phyloP scores from a whole-genome alignment of 2,797 vertebrate genomes.

The Streptopelia turtur region DNA sequence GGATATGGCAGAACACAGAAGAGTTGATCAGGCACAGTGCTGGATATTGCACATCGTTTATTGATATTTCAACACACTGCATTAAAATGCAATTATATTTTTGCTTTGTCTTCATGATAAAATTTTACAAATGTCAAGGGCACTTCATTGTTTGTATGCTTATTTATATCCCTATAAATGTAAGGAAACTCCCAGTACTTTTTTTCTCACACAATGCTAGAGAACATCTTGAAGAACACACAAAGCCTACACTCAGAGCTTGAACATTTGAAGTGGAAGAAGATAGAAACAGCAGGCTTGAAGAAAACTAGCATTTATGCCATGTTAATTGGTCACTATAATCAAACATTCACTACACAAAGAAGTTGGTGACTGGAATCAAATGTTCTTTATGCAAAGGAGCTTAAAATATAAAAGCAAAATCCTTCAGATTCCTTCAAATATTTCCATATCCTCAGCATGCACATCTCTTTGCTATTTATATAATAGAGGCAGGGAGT shows the following conservation, averaged over 20 bases:
- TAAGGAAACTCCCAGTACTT: neutral
- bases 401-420: neutral
- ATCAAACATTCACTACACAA: neutral
- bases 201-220: neutral
- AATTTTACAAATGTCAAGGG: neutral
- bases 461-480: neutral
- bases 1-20: neutral
- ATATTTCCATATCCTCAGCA: neutral
- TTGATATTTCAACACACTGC: neutral
- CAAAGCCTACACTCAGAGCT: neutral
- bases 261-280: neutral
- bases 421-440: neutral
- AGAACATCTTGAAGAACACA: neutral
- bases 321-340: neutral
- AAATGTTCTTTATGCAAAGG: neutral
- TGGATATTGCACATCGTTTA: neutral
- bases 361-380: neutral
- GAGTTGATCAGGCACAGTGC: fast-evolving
- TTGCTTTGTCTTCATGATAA: neutral
- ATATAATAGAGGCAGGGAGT: neutral
- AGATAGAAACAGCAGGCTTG: neutral
- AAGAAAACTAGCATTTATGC: neutral
- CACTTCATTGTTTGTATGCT: neutral
- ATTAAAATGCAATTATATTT: neutral
- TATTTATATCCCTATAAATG: neutral